Evolutionary conservation across 2,888 invertebrate species (phyloP), one percentile per base, ranked within the genome.

Genomic region (Agrotis ipsilon): DNA sequence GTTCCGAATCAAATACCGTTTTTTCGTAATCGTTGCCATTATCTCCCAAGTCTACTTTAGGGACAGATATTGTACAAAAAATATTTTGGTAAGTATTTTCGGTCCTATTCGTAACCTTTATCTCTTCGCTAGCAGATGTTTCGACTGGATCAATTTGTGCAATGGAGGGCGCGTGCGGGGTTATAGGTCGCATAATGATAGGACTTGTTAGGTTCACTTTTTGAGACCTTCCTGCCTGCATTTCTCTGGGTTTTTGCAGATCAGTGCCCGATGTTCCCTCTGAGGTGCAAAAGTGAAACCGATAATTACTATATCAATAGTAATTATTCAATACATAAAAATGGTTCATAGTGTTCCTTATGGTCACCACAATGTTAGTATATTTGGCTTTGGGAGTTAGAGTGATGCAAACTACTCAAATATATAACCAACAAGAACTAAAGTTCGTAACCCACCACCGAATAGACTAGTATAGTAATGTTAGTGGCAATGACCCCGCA

Each of bases 181-280:
- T 90, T 86, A 89, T 89, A 89, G 94, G 93, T 91, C 89, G 92
- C 91, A 91, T 89, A 91, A 92, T 87, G 87, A 88, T 93, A 91
- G 94, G 93, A 94, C 92, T 93, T 89, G 89, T 90, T 89, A 94
- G 87, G 90, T 93, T 93, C 92, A 92, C 91, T 90, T 91, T 93
- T 92, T 93, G 92, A 94, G 97, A 97, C 97, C 97, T 97, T 97
- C 97, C 97, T 97, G 97, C 97, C 97, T 97, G 97, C 96, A 91
- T 94, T 91, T 94, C 92, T 92, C 92, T 94, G 90, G 93, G 89
- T 92, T 92, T 96, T 94, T 94, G 95, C 93, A 94, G 95, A 91
- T 95, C 95, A 96, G 93, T 94, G 92, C 93, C 94, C 95, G 96
- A 87, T 91, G 96, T 90, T 92, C 94, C 95, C 92, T 96, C 96